Conservation (phyloP, 2,888 invertebrate genomes). For the Trissonchulus latispiculum region DNA sequence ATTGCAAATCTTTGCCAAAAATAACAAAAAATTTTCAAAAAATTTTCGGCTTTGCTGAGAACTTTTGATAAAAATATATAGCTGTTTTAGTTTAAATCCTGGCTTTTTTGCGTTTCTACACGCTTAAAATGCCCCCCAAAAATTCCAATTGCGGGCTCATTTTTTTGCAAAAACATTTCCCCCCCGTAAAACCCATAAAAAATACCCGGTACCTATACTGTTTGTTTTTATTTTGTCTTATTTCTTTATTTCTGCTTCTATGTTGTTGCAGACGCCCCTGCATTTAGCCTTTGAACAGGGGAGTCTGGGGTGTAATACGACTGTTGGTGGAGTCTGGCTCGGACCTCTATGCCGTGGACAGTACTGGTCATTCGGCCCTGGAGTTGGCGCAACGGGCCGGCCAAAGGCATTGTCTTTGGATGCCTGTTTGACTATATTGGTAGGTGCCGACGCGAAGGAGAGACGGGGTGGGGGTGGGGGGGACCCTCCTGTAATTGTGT, state of each 20-base stretch:
- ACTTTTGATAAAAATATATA: too few relatives aligned
- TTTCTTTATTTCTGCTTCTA: background rate
- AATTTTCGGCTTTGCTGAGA: too few relatives aligned
- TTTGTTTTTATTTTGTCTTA: background rate
- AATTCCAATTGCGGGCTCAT: too few relatives aligned
- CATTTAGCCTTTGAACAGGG: constrained; percentile 72
- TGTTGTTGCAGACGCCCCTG: constrained; percentile 57
- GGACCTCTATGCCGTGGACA: constrained; percentile 56
- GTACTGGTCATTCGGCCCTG: constrained; percentile 60
- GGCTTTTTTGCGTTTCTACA: too few relatives aligned
- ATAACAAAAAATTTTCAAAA: too few relatives aligned
- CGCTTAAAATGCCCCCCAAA: too few relatives aligned
- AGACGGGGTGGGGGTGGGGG: too few relatives aligned
- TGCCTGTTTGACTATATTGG: constrained; percentile 34
- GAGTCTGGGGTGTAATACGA: constrained; percentile 55
- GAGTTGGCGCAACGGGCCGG: constrained; percentile 61
- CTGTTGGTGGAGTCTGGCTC: constrained; percentile 61
- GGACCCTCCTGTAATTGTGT: too few relatives aligned
- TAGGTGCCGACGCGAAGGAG: constrained; percentile 28
- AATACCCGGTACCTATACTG: constrained; percentile 20
- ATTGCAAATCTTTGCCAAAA: too few relatives aligned
- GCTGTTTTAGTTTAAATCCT: too few relatives aligned
- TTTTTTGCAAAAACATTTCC: too few relatives aligned
- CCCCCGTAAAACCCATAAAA: too few relatives aligned
- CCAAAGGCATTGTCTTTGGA: constrained; percentile 50